These are phyloP conservation scores for Pteruthius melanotis DNA, from an alignment of 2,113 vertebrate species.

Conservation along the genomic window DNA sequence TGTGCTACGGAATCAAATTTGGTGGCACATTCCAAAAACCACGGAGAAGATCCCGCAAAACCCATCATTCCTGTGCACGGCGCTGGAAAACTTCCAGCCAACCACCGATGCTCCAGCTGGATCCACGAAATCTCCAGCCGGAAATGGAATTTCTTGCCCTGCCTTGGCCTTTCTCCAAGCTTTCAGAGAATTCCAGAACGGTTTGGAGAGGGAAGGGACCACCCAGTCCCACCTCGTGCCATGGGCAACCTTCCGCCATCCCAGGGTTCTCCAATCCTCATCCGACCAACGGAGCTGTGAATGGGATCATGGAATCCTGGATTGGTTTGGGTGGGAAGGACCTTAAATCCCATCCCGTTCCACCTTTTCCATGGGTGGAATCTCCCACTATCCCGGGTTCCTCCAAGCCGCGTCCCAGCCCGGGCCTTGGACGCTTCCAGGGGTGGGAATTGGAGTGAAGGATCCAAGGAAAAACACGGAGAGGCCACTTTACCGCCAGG, in stretches of 20 bases:
- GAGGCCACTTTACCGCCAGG: constrained; percentile 77
- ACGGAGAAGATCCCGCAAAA: not conserved
- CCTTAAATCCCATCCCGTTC: too few relatives aligned
- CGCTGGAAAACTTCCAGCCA: not conserved
- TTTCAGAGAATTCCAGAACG: fast-evolving
- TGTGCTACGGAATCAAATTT: fast-evolving
- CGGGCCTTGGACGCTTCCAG: fast-evolving
- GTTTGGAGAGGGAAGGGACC: not conserved
- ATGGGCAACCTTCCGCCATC: fast-evolving
- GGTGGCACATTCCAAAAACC: not conserved
- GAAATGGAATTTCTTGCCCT: not conserved
- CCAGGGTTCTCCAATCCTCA: not conserved
- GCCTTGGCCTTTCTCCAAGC: not conserved
- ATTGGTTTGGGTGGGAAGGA: too few relatives aligned
- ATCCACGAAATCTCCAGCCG: fast-evolving
- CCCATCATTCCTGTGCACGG: fast-evolving
- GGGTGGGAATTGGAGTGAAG: not conserved
- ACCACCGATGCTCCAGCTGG: not conserved
- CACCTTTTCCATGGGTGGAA: too few relatives aligned
- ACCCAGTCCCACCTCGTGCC: not conserved
- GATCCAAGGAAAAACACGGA: fast-evolving
- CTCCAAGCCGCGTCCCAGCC: not conserved
- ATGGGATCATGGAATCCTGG: too few relatives aligned
- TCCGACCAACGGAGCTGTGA: not conserved
- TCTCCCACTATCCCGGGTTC: not conserved